Base-by-base conservation (phyloP, 2,888 invertebrate species). In the Philopedon plagiatum region DNA sequence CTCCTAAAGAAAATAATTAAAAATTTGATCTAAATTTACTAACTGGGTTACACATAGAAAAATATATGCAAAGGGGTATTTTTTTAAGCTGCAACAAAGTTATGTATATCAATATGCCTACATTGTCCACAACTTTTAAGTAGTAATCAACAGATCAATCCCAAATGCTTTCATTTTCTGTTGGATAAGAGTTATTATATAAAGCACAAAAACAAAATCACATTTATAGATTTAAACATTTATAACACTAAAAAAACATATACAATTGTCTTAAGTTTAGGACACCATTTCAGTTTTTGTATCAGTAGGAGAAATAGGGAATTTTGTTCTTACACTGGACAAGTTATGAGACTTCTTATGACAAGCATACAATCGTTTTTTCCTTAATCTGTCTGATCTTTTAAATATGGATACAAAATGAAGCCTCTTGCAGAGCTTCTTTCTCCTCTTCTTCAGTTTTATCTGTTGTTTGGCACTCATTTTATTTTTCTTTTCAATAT, bases 381-480 rank as follows among this genome's bases (percentile, higher is more conserved):
- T 62, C 21, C 62, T 46, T 19, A 32, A 19, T 19, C 32, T 62
- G 41, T 62, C 46, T 11, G 46, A 29, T 44, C 11, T 46, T 34
- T 62, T 62, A 29, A 46, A 62, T 13, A 62, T 11, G 0, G 62
- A 62, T 29, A 62, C 32, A 18, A 62, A 62, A 46, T 44, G 32
- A n/a, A 21, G 46, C 29, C 32, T 44, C 7, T n/a, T 29, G 11
- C 32, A 11, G 32, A 11, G 11, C 18, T 34, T 62, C 32, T 26
- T 61, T 11, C 32, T 62, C 19, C 26, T 32, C 21, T 49, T 66
- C 15, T 54, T 29, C 8, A 56, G 5, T 39, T 44, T 51, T 21
- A 44, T 26, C 54, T 15, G 15, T 18, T 61, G 15, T 37, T 51
- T 21, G 11, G 37, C 29, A 54, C 15, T 15, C 13, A 29, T 15